Conservation (phyloP, 2,888 invertebrate genomes). For the Melinaea marsaeus region DNA sequence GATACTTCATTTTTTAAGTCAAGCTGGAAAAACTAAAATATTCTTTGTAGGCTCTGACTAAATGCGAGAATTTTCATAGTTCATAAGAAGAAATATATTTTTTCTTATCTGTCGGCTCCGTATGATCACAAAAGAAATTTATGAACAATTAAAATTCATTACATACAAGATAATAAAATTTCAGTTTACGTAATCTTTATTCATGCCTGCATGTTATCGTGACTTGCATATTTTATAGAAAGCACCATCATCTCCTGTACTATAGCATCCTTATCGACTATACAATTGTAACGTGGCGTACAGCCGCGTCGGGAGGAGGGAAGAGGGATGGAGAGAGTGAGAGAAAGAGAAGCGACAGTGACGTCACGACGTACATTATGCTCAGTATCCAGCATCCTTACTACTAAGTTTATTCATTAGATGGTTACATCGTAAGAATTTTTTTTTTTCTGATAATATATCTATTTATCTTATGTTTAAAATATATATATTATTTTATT, state of each 20-base stretch:
- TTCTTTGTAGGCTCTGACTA: no score
- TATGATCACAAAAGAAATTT: no score
- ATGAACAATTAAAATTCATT: neutral
- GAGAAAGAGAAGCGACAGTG: constrained; percentile 9
- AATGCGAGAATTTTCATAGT: no score
- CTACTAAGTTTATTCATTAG: neutral
- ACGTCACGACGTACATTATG: constrained; percentile 24
- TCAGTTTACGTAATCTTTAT: neutral
- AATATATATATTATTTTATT: neutral
- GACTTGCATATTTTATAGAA: neutral
- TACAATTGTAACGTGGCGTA: constrained; percentile 15
- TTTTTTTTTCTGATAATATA: neutral
- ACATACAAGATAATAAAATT: constrained; percentile 1
- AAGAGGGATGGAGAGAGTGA: neutral
- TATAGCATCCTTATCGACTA: constrained; percentile 28
- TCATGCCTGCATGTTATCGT: neutral
- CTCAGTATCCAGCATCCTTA: constrained; percentile 2
- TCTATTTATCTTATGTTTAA: neutral
- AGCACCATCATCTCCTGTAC: constrained; percentile 7
- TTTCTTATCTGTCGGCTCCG: no score
- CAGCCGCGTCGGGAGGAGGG: constrained; percentile 8
- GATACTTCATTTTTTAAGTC: no score
- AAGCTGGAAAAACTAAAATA: no score
- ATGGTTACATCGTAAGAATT: neutral
- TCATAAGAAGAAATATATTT: no score